phyloP scores from a whole-genome alignment of 2,113 vertebrate species.

The Etheostoma cragini region DNA sequence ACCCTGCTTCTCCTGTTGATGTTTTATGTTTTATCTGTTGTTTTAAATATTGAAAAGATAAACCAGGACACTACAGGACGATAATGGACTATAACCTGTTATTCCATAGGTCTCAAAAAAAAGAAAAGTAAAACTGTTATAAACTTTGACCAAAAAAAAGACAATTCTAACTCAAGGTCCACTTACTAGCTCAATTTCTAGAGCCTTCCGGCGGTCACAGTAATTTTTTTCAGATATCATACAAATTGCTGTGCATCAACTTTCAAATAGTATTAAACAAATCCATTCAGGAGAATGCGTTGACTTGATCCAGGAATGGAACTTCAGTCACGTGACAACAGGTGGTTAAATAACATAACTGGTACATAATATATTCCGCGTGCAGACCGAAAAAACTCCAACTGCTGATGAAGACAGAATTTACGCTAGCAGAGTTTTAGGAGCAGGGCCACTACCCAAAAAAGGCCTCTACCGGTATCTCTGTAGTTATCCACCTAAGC shows the following conservation, averaged over 20 bases:
- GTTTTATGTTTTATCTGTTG: background rate
- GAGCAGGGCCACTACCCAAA: too few relatives aligned
- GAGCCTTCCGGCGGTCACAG: too few relatives aligned
- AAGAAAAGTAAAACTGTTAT: background rate
- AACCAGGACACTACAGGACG: background rate
- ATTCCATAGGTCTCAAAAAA: too few relatives aligned
- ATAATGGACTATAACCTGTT: too few relatives aligned
- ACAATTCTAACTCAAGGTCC: background rate
- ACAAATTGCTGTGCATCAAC: too few relatives aligned
- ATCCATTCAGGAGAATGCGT: too few relatives aligned
- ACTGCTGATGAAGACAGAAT: background rate
- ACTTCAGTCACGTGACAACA: background rate
- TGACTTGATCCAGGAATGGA: too few relatives aligned
- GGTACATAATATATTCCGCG: background rate
- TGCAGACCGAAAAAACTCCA: background rate
- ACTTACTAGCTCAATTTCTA: background rate
- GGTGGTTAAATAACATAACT: background rate
- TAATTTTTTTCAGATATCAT: too few relatives aligned
- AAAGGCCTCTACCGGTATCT: too few relatives aligned
- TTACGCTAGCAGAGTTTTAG: too few relatives aligned
- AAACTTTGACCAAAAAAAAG: background rate
- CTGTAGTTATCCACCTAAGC: too few relatives aligned
- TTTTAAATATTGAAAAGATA: background rate
- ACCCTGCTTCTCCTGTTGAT: background rate
- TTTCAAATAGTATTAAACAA: too few relatives aligned